Conservation (phyloP, 2,113 vertebrate species). For the Pholis gunnellus region DNA sequence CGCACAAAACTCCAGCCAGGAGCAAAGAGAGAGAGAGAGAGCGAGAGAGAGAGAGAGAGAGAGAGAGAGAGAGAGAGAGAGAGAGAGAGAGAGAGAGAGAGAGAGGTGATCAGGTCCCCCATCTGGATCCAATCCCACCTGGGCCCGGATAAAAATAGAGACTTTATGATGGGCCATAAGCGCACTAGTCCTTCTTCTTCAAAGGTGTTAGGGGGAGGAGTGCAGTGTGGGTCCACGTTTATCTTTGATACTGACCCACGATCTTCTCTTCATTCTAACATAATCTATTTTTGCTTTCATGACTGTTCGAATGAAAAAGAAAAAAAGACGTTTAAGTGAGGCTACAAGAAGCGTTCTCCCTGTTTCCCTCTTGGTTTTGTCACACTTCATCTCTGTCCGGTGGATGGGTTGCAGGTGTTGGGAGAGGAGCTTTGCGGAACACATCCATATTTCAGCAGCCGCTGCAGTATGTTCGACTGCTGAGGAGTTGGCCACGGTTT, state of each 20-base stretch:
- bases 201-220: conserved; percentile 46
- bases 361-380: neutral
- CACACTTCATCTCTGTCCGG: neutral
- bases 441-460: conserved; percentile 18
- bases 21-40: neutral
- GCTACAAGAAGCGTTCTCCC: neutral
- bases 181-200: conserved; percentile 56
- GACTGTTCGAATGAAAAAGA: neutral
- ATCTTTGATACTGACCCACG: conserved; percentile 10
- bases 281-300: neutral
- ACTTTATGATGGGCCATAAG: conserved; percentile 43
- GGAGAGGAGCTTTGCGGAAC: neutral
- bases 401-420: conserved; percentile 62
- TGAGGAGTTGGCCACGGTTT: conserved; percentile 39
- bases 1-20: conserved; percentile 41
- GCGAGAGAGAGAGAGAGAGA: neutral
- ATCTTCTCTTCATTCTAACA: neutral
- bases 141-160: conserved; percentile 76
- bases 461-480: conserved; percentile 4
- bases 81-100: neutral
- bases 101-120: conserved; percentile 62
- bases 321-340: neutral
- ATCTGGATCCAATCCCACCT: conserved; percentile 82
- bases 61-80: neutral
- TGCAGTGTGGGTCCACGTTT: neutral